These are phyloP conservation scores for Heliconius ethilla DNA, from an alignment of 2,888 invertebrate genomes.

Conservation along the genomic window DNA sequence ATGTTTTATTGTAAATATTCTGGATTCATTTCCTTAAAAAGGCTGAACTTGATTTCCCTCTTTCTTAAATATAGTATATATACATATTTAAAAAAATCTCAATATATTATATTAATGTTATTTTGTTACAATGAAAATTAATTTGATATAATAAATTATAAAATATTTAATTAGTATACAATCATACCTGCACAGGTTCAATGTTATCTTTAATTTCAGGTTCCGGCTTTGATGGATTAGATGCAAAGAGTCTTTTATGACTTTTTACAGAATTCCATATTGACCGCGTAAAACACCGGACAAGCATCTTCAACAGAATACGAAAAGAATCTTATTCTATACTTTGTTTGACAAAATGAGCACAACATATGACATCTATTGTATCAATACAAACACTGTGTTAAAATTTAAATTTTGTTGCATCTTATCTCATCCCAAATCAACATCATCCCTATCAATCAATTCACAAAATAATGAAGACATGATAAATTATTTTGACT, in stretches of 20 bases:
- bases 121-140: no score
- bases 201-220: slow-evolving; percentile 57
- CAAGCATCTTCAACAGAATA: slow-evolving; percentile 64
- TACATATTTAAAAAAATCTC: neutral
- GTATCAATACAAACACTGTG: neutral
- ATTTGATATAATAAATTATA: neutral
- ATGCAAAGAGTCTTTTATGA: slow-evolving; percentile 65
- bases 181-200: slow-evolving; percentile 65
- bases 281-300: slow-evolving; percentile 62
- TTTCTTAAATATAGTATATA: no score
- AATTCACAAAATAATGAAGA: neutral
- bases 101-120: neutral
- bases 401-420: neutral
- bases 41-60: no score
- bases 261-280: slow-evolving; percentile 64
- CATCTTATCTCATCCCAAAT: neutral
- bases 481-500: neutral
- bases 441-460: neutral
- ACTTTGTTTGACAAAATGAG: neutral
- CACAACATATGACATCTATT: neutral
- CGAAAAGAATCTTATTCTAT: neutral
- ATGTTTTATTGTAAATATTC: neutral
- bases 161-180: neutral
- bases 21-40: neutral
- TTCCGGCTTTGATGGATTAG: slow-evolving; percentile 65